These are phyloP conservation scores for Apis laboriosa DNA, from an alignment of 1,140 invertebrate species.

Conservation along the genomic window DNA sequence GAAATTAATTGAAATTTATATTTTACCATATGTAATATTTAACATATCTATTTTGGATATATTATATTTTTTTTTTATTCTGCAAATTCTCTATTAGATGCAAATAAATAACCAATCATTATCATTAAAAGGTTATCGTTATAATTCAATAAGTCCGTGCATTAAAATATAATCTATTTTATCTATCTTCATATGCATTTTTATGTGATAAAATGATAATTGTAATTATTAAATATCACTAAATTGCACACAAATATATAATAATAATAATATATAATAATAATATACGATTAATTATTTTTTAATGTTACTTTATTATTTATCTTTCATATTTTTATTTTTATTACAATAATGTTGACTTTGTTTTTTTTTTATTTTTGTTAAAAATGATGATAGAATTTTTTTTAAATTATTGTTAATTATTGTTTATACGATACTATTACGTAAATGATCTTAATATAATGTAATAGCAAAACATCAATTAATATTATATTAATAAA, in stretches of 20 bases:
- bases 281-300: not conserved
- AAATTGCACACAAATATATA: not conserved
- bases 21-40: not conserved
- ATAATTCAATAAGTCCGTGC: not conserved
- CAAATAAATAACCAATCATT: not conserved
- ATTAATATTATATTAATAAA: not conserved
- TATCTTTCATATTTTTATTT: not conserved
- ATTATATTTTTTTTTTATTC: constrained; percentile 30
- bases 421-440: not conserved
- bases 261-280: too few relatives aligned
- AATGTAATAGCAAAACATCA: not conserved
- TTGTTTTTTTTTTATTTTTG: not conserved
- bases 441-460: not conserved
- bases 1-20: not conserved
- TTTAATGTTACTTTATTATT: not conserved
- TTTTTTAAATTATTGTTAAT: not conserved
- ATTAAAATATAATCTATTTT: not conserved
- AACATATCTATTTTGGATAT: not conserved
- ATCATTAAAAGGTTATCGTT: not conserved
- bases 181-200: too few relatives aligned
- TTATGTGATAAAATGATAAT: not conserved
- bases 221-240: not conserved
- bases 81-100: constrained; percentile 23
- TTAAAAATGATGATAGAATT: not conserved
- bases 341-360: not conserved